phyloP scores from a whole-genome alignment of 2,113 vertebrate species.

The Mola mola region DNA sequence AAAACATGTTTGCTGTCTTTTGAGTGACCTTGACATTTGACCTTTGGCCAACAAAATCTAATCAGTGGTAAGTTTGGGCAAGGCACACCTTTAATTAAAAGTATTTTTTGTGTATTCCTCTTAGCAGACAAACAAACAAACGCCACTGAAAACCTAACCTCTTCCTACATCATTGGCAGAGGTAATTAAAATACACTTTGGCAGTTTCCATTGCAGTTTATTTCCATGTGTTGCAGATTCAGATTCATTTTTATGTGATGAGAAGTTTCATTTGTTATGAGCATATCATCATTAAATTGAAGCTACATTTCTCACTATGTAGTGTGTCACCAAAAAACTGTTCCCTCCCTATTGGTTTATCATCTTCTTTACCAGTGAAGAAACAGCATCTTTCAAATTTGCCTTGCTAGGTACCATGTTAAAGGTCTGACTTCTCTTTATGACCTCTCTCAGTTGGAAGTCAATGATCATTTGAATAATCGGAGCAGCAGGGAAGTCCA shows the following conservation, averaged over 20 bases:
- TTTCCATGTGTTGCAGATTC: background rate
- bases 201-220: constrained; percentile 9
- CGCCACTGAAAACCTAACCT: too few relatives aligned
- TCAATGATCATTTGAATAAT: constrained; percentile 80
- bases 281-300: too few relatives aligned
- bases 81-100: too few relatives aligned
- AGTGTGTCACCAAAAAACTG: background rate
- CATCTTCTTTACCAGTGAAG: constrained; percentile 12
- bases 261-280: background rate
- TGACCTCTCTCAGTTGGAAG: constrained; percentile 74
- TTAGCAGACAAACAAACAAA: too few relatives aligned
- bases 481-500: constrained; percentile 84
- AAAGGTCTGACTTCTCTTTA: background rate
- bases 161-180: too few relatives aligned
- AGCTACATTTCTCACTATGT: background rate
- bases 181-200: background rate
- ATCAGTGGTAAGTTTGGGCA: too few relatives aligned
- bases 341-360: background rate
- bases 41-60: too few relatives aligned
- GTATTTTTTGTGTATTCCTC: too few relatives aligned
- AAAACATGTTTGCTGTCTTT: too few relatives aligned
- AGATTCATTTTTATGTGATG: background rate
- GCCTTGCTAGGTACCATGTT: background rate
- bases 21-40: too few relatives aligned
- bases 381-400: constrained; percentile 5